These are phyloP conservation scores for Danionella dracula DNA, from an alignment of 2,797 vertebrate genomes.

Conservation along the genomic window DNA sequence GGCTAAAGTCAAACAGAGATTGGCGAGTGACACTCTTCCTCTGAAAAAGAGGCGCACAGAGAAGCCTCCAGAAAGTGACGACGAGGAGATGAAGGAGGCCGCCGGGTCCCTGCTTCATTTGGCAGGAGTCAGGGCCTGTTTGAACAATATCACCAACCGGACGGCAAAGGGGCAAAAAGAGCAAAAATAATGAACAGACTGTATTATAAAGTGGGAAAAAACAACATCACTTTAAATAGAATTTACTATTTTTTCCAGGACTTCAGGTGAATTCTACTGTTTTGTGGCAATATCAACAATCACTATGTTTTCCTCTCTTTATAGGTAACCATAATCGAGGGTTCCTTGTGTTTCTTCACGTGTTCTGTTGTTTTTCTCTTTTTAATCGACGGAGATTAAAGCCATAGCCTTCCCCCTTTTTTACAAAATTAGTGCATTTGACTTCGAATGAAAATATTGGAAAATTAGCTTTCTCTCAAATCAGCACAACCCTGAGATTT, in stretches of 20 bases:
- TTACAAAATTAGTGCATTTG: conserved; percentile 75
- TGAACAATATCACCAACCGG: conserved; percentile 92
- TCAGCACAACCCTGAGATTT: background rate
- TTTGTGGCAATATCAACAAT: conserved; percentile 91
- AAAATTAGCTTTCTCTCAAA: background rate
- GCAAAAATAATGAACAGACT: conserved; percentile 67
- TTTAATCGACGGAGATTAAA: conserved; percentile 86
- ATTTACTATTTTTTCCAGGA: conserved; percentile 77
- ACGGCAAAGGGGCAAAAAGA: conserved; percentile 88
- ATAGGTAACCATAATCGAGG: conserved; percentile 51
- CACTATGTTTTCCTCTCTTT: conserved; percentile 65
- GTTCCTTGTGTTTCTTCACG: conserved; percentile 50
- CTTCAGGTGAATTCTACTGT: conserved; percentile 93
- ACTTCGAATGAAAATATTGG: conserved; percentile 47
- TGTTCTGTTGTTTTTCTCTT: conserved; percentile 54
- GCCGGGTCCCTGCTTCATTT: conserved; percentile 84
- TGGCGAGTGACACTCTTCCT: conserved; percentile 81
- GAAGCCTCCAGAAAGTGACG: conserved; percentile 83
- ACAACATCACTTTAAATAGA: conserved; percentile 64
- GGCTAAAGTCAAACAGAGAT: conserved; percentile 71
- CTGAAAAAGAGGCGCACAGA: conserved; percentile 87
- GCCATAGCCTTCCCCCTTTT: conserved; percentile 83
- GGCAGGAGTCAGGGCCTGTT: conserved; percentile 83
- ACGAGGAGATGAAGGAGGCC: conserved; percentile 89
- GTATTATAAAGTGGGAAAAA: conserved; percentile 53